Evolutionary conservation across 2,797 vertebrate species (phyloP).

Genomic region (Brotula barbata): DNA sequence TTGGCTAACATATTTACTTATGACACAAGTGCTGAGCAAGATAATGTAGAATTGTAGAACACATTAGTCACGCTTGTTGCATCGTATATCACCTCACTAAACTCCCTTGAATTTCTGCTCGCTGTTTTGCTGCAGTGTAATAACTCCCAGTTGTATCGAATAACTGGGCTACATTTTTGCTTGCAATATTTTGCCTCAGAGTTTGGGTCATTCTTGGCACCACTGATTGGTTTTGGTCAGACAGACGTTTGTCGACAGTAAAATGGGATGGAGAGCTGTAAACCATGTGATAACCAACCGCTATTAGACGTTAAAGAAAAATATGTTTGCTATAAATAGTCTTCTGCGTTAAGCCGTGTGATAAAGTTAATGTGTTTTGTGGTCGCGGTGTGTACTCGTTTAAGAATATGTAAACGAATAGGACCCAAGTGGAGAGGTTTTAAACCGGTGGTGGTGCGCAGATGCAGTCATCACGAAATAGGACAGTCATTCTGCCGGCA

Average conservation of each 20-base stretch:
- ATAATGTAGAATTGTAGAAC: neutral
- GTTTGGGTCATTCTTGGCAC: neutral
- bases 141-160: neutral
- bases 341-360: too few relatives aligned
- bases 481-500: conserved; percentile 37
- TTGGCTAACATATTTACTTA: too few relatives aligned
- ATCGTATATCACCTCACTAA: conserved; percentile 7
- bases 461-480: conserved; percentile 2
- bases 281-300: conserved; percentile 23
- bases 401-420: neutral
- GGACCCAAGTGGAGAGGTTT: conserved; percentile 11
- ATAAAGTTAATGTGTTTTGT: too few relatives aligned
- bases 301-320: too few relatives aligned
- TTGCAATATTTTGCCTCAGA: neutral
- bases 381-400: too few relatives aligned
- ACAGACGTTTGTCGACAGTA: conserved; percentile 5
- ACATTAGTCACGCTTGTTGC: conserved; percentile 15
- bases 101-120: neutral
- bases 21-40: neutral
- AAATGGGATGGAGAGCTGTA: conserved; percentile 27
- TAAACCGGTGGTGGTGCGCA: too few relatives aligned
- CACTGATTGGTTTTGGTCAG: neutral
- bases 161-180: neutral
- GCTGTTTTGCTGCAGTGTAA: neutral
- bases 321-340: too few relatives aligned